Evolutionary conservation across 2,797 vertebrate genomes (phyloP).

Genomic region (Echiichthys vipera): DNA sequence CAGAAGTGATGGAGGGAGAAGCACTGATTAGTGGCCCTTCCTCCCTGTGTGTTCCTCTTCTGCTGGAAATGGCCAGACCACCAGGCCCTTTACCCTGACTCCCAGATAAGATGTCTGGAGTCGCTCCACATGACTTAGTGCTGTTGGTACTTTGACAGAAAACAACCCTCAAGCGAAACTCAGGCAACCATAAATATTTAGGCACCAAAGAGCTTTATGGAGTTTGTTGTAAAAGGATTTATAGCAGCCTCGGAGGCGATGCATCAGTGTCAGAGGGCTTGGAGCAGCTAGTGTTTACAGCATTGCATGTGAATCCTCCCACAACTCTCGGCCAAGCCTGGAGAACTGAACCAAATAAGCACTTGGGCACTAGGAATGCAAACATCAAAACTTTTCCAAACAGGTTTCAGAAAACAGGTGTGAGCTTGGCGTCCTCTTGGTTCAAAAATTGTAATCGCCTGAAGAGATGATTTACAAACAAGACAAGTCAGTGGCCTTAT

Average conservation of each 20-base stretch:
- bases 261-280: conserved; percentile 76
- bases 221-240: conserved; percentile 89
- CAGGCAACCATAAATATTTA: conserved; percentile 89
- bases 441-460: conserved; percentile 53
- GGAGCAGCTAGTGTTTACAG: conserved; percentile 75
- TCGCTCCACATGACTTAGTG: conserved; percentile 81
- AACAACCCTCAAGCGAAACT: conserved; percentile 84
- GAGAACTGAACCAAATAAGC: conserved; percentile 81
- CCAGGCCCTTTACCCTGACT: conserved; percentile 73
- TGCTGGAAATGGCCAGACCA: conserved; percentile 73
- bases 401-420: conserved; percentile 83
- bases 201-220: conserved; percentile 86
- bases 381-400: conserved; percentile 73
- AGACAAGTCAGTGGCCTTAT: conserved; percentile 71
- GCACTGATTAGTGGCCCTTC: conserved; percentile 64
- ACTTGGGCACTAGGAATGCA: conserved; percentile 78
- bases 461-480: conserved; percentile 71
- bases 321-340: conserved; percentile 66
- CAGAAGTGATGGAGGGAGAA: conserved; percentile 50
- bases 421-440: conserved; percentile 57
- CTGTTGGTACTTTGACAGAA: conserved; percentile 80
- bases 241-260: conserved; percentile 76
- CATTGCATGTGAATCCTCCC: conserved; percentile 70
- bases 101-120: conserved; percentile 83
- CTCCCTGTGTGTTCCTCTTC: conserved; percentile 71